phyloP scores from a whole-genome alignment of 2,888 invertebrate genomes.

The Tetramorium bicarinatum region DNA sequence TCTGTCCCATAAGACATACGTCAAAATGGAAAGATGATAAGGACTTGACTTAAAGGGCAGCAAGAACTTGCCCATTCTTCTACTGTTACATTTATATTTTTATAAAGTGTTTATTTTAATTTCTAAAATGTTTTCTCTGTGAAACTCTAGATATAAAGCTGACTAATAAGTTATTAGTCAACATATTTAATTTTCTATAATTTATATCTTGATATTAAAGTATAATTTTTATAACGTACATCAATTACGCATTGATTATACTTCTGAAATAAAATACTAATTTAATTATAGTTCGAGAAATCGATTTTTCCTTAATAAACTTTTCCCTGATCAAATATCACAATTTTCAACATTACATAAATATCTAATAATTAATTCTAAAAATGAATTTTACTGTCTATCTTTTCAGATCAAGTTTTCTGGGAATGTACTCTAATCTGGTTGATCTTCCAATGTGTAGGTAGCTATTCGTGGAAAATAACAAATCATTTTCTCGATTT shows the following conservation, averaged over 20 bases:
- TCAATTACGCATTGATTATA: background rate
- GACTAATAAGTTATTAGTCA: background rate
- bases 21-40: constrained; percentile 19
- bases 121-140: background rate
- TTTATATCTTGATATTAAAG: background rate
- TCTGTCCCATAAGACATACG: constrained; percentile 33
- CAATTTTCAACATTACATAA: background rate
- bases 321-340: background rate
- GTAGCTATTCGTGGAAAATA: constrained; percentile 65
- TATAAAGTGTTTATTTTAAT: background rate
- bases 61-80: background rate
- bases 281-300: background rate
- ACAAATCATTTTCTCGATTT: constrained; percentile 65
- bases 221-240: background rate
- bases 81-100: background rate
- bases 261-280: background rate
- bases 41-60: background rate
- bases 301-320: background rate
- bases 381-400: background rate
- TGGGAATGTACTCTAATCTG: background rate
- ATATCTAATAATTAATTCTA: background rate
- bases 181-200: background rate
- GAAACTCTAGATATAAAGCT: background rate
- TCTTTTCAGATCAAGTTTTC: background rate
- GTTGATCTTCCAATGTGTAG: constrained; percentile 2